phyloP scores from a whole-genome alignment of 2,888 invertebrate genomes.

The Andrena bicolor region DNA sequence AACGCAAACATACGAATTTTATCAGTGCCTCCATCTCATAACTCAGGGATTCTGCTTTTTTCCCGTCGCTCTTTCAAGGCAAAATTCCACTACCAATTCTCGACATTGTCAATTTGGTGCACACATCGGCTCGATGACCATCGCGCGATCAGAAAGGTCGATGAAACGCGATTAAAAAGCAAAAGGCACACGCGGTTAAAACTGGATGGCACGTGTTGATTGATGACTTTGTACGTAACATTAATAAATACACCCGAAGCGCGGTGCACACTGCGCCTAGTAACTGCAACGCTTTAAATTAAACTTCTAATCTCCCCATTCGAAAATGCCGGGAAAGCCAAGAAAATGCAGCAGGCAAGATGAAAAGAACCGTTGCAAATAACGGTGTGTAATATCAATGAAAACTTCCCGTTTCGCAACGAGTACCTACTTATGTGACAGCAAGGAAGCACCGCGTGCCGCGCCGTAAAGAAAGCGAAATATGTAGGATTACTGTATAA shows the following conservation, averaged over 20 bases:
- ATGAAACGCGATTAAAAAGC: conserved; percentile 52
- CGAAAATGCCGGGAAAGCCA: background rate
- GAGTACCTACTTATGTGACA: no score
- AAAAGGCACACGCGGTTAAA: background rate
- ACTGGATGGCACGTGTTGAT: background rate
- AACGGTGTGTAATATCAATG: no score
- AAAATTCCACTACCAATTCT: conserved; percentile 2
- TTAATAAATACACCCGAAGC: no score
- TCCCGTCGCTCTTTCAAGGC: background rate
- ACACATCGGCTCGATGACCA: background rate
- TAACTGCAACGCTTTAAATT: no score
- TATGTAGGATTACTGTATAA: background rate
- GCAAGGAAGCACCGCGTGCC: no score
- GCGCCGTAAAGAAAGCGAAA: no score
- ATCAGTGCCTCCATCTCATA: background rate
- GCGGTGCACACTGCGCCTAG: no score
- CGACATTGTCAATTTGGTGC: background rate
- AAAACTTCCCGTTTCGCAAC: no score
- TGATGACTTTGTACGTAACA: no score
- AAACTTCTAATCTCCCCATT: no score
- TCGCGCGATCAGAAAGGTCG: conserved; percentile 56
- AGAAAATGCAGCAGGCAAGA: no score
- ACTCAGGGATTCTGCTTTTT: background rate
- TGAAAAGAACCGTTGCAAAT: no score
- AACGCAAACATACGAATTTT: background rate